Percentiles rank a stretch among this genome's conserved stretches.
Conservation (phyloP, 2,888 invertebrate genomes). For the Pachliopta kotzebuea region DNA sequence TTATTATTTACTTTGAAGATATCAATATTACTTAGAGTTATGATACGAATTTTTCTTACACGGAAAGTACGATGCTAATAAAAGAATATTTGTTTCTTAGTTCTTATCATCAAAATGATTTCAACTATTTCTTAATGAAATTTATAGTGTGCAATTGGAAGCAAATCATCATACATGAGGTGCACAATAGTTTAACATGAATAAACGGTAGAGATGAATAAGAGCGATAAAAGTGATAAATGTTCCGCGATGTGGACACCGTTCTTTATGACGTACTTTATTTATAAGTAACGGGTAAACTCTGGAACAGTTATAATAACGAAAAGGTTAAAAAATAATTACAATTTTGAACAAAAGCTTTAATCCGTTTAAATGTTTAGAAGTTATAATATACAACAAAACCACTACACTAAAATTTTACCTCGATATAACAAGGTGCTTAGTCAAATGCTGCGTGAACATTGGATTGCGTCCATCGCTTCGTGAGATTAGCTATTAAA, state of each 20-base stretch:
- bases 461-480: too few species aligned
- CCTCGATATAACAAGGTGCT: too few species aligned
- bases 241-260: conserved; percentile 63
- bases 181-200: conserved; percentile 76
- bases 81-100: background rate
- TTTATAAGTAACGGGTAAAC: conserved; percentile 27
- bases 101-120: background rate
- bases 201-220: conserved; percentile 71
- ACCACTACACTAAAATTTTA: too few species aligned
- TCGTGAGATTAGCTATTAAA: too few species aligned
- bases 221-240: conserved; percentile 80
- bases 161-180: conserved; percentile 27
- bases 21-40: background rate
- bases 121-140: conserved; percentile 6
- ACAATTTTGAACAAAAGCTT: background rate
- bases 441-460: too few species aligned
- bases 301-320: conserved; percentile 10
- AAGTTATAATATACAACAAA: too few species aligned
- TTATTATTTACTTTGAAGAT: background rate
- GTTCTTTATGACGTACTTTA: conserved; percentile 32
- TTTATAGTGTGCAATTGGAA: conserved; percentile 16
- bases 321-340: conserved; percentile 9
- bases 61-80: background rate
- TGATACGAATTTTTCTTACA: background rate
- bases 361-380: background rate